Evolutionary conservation across 2,113 vertebrate species (phyloP), one percentile per base, ranked within the genome.

Genomic region (Anguilla rostrata): DNA sequence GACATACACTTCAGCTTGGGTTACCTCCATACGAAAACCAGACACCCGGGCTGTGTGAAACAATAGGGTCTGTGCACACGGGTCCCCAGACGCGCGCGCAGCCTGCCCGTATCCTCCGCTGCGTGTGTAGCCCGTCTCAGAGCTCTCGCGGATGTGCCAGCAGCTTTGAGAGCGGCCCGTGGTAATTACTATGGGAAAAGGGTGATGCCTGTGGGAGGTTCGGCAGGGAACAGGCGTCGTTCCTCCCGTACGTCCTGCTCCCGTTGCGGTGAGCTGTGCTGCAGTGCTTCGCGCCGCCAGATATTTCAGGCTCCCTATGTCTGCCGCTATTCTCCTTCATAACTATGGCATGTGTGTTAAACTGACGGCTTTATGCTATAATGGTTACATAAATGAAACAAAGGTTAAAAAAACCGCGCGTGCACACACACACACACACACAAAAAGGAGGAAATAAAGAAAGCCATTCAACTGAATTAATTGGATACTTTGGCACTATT

Each of bases 121-220:
- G 92, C 94, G 93, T 94, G 91, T 46, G 88, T 56, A 90, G 88
- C 88, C 92, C 89, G 49, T 93, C 57, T 15, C 91, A 89, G 93
- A 89, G 88, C 86, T 85, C 89, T 89, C 91, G 93, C 92, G 89
- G 92, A 93, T 94, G 94, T 92, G 90, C 91, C 94, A 94, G 94
- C 91, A 93, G 91, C 92, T 91, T 88, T 92, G 85, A 66, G 87
- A 92, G 94, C 87, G 89, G 94, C 93, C 90, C 88, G 90, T 90
- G 88, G 90, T 93, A 90, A 92, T 92, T 91, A 88, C 86, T 86
- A 87, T 85, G 88, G 89, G 82, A 41, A 90, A 91, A 86, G 1
- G 57, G 88, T 88, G 88, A 85, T 87, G 90, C 88, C 89, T 85
- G 85, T 56, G 88, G 81, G 93, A 87, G 86, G 88, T 11, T 66